Base-by-base conservation (phyloP, 2,888 invertebrate species). In the Eupithecia pulchellata region DNA sequence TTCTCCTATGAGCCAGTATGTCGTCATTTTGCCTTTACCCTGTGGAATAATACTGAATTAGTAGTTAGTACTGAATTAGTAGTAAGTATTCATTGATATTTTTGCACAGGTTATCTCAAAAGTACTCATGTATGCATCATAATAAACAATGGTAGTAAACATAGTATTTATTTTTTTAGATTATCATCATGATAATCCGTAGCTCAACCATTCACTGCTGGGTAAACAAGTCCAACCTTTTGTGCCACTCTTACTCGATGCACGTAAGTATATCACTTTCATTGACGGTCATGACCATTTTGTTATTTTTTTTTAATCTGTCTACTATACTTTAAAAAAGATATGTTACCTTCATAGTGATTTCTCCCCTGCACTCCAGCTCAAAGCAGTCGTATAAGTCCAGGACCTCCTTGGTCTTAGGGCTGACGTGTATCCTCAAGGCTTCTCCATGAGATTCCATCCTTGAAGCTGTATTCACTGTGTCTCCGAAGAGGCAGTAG, bases 391-490 rank as follows among this genome's bases (percentile, higher is more conserved):
- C 97, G 83, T 98, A 98, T 13, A 96, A 95, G 80, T 99, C 98
- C 77, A 99, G 92, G 5, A 98, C 96, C 81, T 96, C 96, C 86
- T 98, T 98, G 0, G 99, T 99, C 74, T 95, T 96, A 0, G 97
- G 96, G 85, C 99, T 99, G 72, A 99, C 97, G 90, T 99, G 99
- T 78, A 99, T 99, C 89, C 96, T 97, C 30, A 98, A 91, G 0
- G 99, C 98, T 87, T 97, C 96, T 17, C 99, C 98, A 81, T 97
- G 98, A 9, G 98, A 98, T 89, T 98, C 98, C 98, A 98, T 98
- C 75, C 98, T 95, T 0, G 97, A 97, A 0, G 98, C 98, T 0
- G 98, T 98, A 86, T 98, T 98, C 4, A 98, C 98, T 0, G 98
- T 98, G 85, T 98, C 98, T 0, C 98, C 98, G 84, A 99, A 99